Percentiles rank a stretch among this genome's conserved stretches.
Evolutionary conservation across 30 jellyfish, hydroid and myxozoan species (phyloP).

Genomic region (Cassiopea andromeda): DNA sequence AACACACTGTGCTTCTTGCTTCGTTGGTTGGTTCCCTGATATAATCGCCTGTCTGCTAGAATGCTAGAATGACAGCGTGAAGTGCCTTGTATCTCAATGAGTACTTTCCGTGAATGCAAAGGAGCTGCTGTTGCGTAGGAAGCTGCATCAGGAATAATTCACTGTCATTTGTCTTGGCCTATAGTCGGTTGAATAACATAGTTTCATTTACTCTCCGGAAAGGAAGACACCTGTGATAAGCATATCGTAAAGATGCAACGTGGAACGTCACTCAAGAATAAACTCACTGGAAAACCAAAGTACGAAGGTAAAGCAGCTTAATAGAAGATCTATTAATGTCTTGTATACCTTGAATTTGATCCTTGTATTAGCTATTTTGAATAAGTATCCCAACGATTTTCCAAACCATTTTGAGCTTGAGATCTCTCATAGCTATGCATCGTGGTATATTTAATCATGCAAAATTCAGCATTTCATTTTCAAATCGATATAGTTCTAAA

Average conservation of each 20-base stretch:
- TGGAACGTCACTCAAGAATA: constrained; percentile 61
- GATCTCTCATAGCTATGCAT: no score
- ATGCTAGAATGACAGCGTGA: neutral
- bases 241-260: constrained; percentile 38
- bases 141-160: neutral
- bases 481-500: no score
- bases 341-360: neutral
- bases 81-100: neutral
- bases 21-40: neutral
- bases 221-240: neutral
- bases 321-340: neutral
- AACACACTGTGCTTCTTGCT: neutral
- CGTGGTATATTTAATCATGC: no score
- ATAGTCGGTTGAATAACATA: neutral
- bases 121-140: neutral
- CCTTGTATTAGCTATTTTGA: no score
- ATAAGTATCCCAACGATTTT: no score
- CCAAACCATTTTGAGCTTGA: no score
- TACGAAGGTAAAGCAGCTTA: constrained; percentile 38
- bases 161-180: neutral
- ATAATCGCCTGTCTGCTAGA: no score
- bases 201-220: neutral
- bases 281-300: constrained; percentile 60
- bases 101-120: neutral
- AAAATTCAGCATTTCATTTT: no score